These are phyloP conservation scores for Polyommatus icarus DNA, from an alignment of 2,888 invertebrate species.

Conservation along the genomic window DNA sequence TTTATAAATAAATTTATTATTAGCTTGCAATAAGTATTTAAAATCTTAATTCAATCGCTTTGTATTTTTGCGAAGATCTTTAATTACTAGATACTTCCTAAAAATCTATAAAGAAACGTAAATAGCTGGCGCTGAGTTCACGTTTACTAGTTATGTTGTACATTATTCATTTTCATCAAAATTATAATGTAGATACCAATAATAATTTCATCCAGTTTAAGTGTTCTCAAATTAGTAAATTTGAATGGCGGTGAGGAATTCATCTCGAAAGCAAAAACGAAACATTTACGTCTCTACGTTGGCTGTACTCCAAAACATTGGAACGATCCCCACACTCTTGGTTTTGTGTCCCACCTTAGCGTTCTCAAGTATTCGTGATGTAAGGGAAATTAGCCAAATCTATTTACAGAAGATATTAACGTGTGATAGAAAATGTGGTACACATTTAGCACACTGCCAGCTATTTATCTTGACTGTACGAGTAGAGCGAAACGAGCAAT, in stretches of 20 bases:
- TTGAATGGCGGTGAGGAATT: constrained; percentile 54
- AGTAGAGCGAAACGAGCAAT: neutral
- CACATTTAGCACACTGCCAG: constrained; percentile 31
- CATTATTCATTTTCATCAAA: neutral
- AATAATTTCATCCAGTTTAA: constrained; percentile 20
- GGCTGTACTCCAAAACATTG: constrained; percentile 59
- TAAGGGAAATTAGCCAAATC: constrained; percentile 52
- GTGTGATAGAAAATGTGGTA: constrained; percentile 38
- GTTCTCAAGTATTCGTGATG: constrained; percentile 49
- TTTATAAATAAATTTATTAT: no score
- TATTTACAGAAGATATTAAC: constrained; percentile 44
- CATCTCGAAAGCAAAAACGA: constrained; percentile 60
- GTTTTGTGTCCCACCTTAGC: constrained; percentile 45
- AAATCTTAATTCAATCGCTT: no score
- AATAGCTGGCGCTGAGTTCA: no score
- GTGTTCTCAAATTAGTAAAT: constrained; percentile 33
- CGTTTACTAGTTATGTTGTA: neutral
- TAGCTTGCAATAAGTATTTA: no score
- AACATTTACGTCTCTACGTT: constrained; percentile 44
- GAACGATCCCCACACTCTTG: constrained; percentile 47
- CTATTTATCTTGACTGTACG: constrained; percentile 12
- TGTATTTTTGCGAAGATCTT: no score
- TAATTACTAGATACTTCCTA: no score
- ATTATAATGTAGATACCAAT: neutral
- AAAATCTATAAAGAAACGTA: no score